Evolutionary conservation across 2,113 vertebrate genomes (phyloP).

Genomic region (Labeo catla): DNA sequence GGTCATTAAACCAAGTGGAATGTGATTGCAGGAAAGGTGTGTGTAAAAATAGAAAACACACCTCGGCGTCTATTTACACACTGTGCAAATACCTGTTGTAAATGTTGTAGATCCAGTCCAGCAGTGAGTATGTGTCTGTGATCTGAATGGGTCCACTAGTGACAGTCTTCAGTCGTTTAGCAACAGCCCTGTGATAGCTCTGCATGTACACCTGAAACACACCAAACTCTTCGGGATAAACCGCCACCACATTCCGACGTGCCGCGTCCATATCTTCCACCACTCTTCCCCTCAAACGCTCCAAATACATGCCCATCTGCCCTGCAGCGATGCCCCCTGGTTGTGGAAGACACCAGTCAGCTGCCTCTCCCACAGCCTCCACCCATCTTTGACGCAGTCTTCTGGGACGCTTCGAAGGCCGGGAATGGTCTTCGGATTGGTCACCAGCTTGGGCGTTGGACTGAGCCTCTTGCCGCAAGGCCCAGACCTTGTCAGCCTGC

Average conservation of each 20-base stretch:
- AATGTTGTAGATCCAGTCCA: slow-evolving; percentile 90
- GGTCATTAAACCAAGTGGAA: slow-evolving; percentile 21
- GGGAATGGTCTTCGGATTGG: slow-evolving; percentile 48
- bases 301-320: slow-evolving; percentile 76
- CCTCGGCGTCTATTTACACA: neutral
- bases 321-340: slow-evolving; percentile 72
- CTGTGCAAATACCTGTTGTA: slow-evolving; percentile 81
- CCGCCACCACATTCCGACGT: slow-evolving; percentile 79
- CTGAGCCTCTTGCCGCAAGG: slow-evolving; percentile 64
- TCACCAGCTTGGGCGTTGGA: slow-evolving; percentile 36
- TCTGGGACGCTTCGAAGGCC: slow-evolving; percentile 71
- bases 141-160: slow-evolving; percentile 77
- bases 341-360: slow-evolving; percentile 79
- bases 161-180: slow-evolving; percentile 75
- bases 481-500: slow-evolving; percentile 74
- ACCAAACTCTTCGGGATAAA: slow-evolving; percentile 83
- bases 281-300: slow-evolving; percentile 75
- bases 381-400: slow-evolving; percentile 80
- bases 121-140: slow-evolving; percentile 84
- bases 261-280: slow-evolving; percentile 84
- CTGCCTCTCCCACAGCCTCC: slow-evolving; percentile 78
- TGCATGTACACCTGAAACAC: slow-evolving; percentile 85
- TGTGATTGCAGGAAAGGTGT: slow-evolving; percentile 26
- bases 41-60: slow-evolving; percentile 19
- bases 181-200: slow-evolving; percentile 84